Evolutionary conservation across 2,888 invertebrate genomes (phyloP).

Genomic region (Rhagium mordax): DNA sequence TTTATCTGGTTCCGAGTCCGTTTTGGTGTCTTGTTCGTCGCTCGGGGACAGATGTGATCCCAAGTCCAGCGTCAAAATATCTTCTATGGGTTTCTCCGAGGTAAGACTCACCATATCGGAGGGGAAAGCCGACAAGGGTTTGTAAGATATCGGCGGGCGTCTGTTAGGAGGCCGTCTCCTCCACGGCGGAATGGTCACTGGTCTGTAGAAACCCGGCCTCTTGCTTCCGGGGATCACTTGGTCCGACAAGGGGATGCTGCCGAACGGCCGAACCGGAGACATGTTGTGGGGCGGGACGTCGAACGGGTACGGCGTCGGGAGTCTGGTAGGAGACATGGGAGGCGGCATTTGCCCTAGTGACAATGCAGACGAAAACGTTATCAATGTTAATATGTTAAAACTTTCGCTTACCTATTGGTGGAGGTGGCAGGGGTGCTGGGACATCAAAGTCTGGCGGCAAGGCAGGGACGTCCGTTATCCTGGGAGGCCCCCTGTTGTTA

Average conservation of each 20-base stretch:
- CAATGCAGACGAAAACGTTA: no score
- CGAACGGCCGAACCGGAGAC: slow-evolving; percentile 73
- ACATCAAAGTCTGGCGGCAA: slow-evolving; percentile 79
- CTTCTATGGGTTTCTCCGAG: slow-evolving; percentile 65
- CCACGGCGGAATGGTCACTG: slow-evolving; percentile 78
- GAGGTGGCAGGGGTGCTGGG: slow-evolving; percentile 70
- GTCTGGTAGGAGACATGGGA: slow-evolving; percentile 71
- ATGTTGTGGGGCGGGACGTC: slow-evolving; percentile 78
- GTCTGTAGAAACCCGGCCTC: slow-evolving; percentile 70
- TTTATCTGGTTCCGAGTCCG: slow-evolving; percentile 61
- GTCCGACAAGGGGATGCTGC: slow-evolving; percentile 77
- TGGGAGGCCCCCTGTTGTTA: slow-evolving; percentile 91
- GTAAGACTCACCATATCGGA: slow-evolving; percentile 66
- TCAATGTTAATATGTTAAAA: background rate
- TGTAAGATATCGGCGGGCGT: slow-evolving; percentile 77
- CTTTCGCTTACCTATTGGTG: slow-evolving; percentile 49
- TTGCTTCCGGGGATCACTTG: slow-evolving; percentile 77
- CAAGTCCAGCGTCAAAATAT: slow-evolving; percentile 66
- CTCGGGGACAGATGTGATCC: slow-evolving; percentile 62
- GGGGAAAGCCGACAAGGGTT: slow-evolving; percentile 74
- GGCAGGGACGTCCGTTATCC: slow-evolving; percentile 84
- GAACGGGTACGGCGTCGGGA: slow-evolving; percentile 83
- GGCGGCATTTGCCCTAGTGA: slow-evolving; percentile 71
- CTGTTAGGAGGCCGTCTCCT: slow-evolving; percentile 66
- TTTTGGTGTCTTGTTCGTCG: slow-evolving; percentile 57